Evolutionary conservation across 2,113 vertebrate genomes (phyloP).

Genomic region (Chloropsis cyanopogon): DNA sequence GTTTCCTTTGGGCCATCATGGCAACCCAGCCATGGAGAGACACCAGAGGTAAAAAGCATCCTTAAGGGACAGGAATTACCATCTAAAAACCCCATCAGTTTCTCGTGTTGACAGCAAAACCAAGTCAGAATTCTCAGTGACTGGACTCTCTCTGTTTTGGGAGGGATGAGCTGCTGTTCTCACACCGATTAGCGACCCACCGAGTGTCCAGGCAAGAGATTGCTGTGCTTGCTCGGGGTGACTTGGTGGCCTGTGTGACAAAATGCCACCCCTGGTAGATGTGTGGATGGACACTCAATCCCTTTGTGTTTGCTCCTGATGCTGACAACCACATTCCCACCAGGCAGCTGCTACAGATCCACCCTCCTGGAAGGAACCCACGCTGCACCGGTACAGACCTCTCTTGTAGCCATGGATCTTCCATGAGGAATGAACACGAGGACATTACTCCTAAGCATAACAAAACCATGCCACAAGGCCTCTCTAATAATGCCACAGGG

Average conservation of each 20-base stretch:
- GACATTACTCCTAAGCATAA: not conserved
- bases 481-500: not conserved
- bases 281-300: not conserved
- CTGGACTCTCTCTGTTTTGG: rapidly evolving
- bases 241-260: rapidly evolving
- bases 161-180: not conserved
- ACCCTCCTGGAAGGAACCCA: not conserved
- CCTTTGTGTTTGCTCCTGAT: not conserved
- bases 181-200: rapidly evolving
- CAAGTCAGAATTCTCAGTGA: not conserved
- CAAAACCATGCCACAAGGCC: not conserved
- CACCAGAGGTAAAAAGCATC: not conserved
- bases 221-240: not conserved
- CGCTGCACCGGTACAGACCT: rapidly evolving
- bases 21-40: not conserved
- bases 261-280: not conserved
- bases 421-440: not conserved
- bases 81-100: not conserved
- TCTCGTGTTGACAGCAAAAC: not conserved
- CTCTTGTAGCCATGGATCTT: rapidly evolving
- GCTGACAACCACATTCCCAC: not conserved
- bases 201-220: not conserved
- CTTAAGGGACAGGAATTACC: not conserved
- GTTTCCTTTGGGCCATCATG: not conserved
- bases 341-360: not conserved